These are phyloP conservation scores for Drosophila miranda DNA, from an alignment of 1,140 invertebrate genomes.

Conservation along the genomic window DNA sequence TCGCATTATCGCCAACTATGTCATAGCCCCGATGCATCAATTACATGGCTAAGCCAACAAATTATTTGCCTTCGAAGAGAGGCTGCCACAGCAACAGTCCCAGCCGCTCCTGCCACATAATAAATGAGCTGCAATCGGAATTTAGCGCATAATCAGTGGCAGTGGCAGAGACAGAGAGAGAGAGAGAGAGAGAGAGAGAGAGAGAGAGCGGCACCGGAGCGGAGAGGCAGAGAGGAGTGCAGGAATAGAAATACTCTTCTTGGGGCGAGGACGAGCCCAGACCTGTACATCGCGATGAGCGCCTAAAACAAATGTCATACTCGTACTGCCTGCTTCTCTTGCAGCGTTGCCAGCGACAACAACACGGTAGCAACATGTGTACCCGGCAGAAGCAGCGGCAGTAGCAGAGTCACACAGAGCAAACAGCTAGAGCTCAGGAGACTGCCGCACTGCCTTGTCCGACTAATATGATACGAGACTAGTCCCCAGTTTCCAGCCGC, in stretches of 20 bases:
- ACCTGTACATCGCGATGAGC: constrained; percentile 67
- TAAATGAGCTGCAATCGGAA: constrained; percentile 69
- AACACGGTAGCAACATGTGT: constrained; percentile 78
- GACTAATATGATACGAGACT: constrained; percentile 77
- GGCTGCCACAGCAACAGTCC: neutral
- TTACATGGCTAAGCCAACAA: constrained; percentile 64
- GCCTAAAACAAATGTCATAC: constrained; percentile 78
- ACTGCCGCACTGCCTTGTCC: constrained; percentile 69
- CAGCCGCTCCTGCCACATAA: constrained; percentile 39
- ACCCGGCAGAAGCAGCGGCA: constrained; percentile 4
- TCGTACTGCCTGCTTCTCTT: constrained; percentile 31
- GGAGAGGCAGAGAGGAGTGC: neutral
- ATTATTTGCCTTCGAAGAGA: constrained; percentile 55
- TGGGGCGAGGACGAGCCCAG: constrained; percentile 42
- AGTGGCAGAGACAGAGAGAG: constrained; percentile 3
- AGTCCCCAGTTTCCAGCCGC: constrained; percentile 23
- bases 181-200: no score
- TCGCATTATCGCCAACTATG: constrained; percentile 68
- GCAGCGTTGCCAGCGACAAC: constrained; percentile 25
- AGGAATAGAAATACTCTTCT: constrained; percentile 30
- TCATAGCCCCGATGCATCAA: constrained; percentile 77
- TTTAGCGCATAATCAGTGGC: constrained; percentile 75
- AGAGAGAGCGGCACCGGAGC: neutral
- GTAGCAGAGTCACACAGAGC: no score
- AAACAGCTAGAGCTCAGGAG: constrained; percentile 19